Evolutionary conservation across 2,797 vertebrate species (phyloP).

Genomic region (Protonibea diacanthus): DNA sequence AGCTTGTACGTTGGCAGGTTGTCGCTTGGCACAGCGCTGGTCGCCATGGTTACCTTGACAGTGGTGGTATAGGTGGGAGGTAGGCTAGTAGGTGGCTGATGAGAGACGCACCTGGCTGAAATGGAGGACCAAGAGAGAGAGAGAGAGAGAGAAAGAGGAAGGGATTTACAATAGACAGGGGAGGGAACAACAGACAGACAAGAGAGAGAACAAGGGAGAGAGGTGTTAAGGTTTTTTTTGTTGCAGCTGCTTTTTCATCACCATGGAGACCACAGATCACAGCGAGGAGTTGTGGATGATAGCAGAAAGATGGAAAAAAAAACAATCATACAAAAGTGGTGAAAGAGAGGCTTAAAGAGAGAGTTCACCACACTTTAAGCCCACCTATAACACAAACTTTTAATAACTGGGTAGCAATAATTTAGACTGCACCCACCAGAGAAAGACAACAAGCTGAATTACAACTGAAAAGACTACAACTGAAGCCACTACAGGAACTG

Average conservation of each 20-base stretch:
- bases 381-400: not conserved
- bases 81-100: conserved; percentile 62
- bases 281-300: conserved; percentile 45
- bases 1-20: conserved; percentile 99
- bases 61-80: conserved; percentile 54
- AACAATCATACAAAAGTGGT: not conserved
- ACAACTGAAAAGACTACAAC: too few relatives aligned
- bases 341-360: not conserved
- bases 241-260: conserved; percentile 60
- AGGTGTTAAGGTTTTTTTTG: conserved; percentile 41
- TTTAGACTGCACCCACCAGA: not conserved
- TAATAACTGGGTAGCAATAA: conserved; percentile 11
- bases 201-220: conserved; percentile 32
- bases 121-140: conserved; percentile 20
- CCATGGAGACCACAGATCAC: conserved; percentile 62
- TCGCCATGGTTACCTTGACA: conserved; percentile 89
- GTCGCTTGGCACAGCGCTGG: conserved; percentile 96
- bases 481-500: conserved; percentile 2
- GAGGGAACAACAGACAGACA: conserved; percentile 4
- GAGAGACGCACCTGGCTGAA: conserved; percentile 67
- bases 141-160: not conserved
- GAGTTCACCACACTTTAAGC: conserved; percentile 9
- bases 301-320: conserved; percentile 23
- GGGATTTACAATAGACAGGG: conserved; percentile 26
- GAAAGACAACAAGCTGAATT: not conserved